A percentile compares a stretch with the other conserved stretches of the same genome.
Evolutionary conservation across 1,140 invertebrate genomes (phyloP).

Genomic region (Drosophila carrolli): DNA sequence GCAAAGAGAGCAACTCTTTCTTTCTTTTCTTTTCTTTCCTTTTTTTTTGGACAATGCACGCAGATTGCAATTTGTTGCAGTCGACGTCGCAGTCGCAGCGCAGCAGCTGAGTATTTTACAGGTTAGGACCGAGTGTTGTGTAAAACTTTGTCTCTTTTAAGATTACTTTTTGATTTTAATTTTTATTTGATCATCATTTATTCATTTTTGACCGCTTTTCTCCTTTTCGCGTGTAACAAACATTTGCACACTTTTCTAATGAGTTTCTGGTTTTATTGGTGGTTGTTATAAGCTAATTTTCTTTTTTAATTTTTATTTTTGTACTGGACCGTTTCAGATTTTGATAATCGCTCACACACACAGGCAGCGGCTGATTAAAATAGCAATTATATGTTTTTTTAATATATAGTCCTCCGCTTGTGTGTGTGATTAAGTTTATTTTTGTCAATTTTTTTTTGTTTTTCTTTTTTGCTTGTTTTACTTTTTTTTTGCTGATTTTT

Average conservation of each 20-base stretch:
- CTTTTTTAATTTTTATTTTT: constrained; percentile 6
- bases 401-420: constrained; percentile 31
- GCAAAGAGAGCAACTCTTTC: constrained; percentile 20
- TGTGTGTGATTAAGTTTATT: constrained; percentile 72
- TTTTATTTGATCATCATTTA: constrained; percentile 8
- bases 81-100: constrained; percentile 37
- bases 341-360: constrained; percentile 44
- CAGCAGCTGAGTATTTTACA: constrained; percentile 61
- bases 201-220: constrained; percentile 39
- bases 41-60: constrained; percentile 55
- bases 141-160: constrained; percentile 64
- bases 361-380: constrained; percentile 32
- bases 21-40: constrained; percentile 2
- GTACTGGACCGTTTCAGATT: constrained; percentile 18
- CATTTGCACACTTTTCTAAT: constrained; percentile 70
- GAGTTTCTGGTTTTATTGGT: constrained; percentile 28
- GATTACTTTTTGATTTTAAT: constrained; percentile 27
- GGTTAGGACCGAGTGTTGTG: constrained; percentile 80
- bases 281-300: background rate
- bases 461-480: constrained; percentile 26
- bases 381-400: constrained; percentile 48
- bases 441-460: constrained; percentile 66
- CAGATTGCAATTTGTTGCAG: constrained; percentile 56
- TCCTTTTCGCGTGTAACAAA: constrained; percentile 71
- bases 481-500: constrained; percentile 33